Percentiles rank a stretch among this genome's conserved stretches.
Evolutionary conservation across 2,113 vertebrate genomes (phyloP).

Genomic region (Macquaria australasica): DNA sequence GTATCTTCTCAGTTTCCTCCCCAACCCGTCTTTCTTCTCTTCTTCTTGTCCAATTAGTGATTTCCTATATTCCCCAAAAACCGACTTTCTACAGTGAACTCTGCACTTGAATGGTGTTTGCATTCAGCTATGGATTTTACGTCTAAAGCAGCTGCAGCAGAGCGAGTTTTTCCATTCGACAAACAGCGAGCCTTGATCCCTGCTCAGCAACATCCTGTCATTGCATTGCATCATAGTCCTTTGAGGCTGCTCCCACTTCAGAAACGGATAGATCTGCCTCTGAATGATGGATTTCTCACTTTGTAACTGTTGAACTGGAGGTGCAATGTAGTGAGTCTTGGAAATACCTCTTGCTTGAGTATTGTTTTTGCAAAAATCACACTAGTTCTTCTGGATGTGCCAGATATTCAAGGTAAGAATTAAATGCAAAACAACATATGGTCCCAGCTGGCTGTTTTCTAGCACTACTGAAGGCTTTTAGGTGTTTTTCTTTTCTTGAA

Average conservation of each 20-base stretch:
- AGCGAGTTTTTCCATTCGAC: not conserved
- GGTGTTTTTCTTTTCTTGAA: not conserved
- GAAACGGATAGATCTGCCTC: not conserved
- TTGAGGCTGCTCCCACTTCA: not conserved
- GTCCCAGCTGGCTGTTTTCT: too few species aligned
- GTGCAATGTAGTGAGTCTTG: not conserved
- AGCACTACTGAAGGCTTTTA: too few species aligned
- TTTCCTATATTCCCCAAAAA: not conserved
- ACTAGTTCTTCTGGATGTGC: not conserved
- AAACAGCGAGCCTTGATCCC: not conserved
- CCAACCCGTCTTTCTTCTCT: not conserved
- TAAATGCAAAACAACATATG: not conserved
- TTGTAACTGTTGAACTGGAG: not conserved
- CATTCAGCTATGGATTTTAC: slow-evolving; percentile 13
- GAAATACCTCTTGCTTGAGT: not conserved
- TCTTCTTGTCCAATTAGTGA: not conserved
- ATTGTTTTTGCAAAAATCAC: not conserved
- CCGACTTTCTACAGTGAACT: not conserved
- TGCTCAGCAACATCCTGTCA: not conserved
- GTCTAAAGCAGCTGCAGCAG: not conserved
- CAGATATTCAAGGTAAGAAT: not conserved
- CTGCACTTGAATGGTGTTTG: not conserved
- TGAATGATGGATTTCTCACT: not conserved
- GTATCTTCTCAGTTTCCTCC: not conserved
- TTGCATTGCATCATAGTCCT: not conserved